Percentiles rank a stretch among this genome's conserved stretches.
Evolutionary conservation across 2,888 invertebrate genomes (phyloP).

Genomic region (Spodoptera littoralis): DNA sequence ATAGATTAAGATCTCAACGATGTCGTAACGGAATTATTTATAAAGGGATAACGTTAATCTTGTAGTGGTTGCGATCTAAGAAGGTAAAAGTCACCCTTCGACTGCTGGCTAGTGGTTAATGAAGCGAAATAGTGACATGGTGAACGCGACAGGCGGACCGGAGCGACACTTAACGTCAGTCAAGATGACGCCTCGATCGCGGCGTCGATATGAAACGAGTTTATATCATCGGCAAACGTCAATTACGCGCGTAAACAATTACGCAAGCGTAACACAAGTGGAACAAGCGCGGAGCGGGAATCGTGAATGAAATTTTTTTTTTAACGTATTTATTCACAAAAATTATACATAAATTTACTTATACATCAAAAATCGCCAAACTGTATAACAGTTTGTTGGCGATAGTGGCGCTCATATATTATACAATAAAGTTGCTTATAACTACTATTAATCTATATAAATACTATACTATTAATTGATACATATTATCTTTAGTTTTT

Average conservation of each 20-base stretch:
- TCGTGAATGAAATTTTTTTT: slow-evolving; percentile 62
- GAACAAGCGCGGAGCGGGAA: slow-evolving; percentile 52
- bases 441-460: too few species aligned
- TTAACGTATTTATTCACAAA: too few species aligned
- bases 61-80: slow-evolving; percentile 23
- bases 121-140: slow-evolving; percentile 63
- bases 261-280: slow-evolving; percentile 62
- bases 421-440: too few species aligned
- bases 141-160: slow-evolving; percentile 53
- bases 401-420: too few species aligned
- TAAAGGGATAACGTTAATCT: slow-evolving; percentile 31
- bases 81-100: slow-evolving; percentile 51
- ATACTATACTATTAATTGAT: too few species aligned
- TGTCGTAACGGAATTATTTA: slow-evolving; percentile 16
- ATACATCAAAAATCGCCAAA: too few species aligned
- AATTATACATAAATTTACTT: too few species aligned
- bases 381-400: too few species aligned
- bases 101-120: slow-evolving; percentile 52
- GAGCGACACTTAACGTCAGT: slow-evolving; percentile 65
- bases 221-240: slow-evolving; percentile 69
- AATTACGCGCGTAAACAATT: slow-evolving; percentile 74
- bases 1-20: slow-evolving; percentile 9
- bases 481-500: too few species aligned
- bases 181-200: slow-evolving; percentile 69
- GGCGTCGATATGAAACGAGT: slow-evolving; percentile 63